Evolutionary conservation across 2,888 invertebrate genomes (phyloP).

Genomic region (Oscheius sp.): DNA sequence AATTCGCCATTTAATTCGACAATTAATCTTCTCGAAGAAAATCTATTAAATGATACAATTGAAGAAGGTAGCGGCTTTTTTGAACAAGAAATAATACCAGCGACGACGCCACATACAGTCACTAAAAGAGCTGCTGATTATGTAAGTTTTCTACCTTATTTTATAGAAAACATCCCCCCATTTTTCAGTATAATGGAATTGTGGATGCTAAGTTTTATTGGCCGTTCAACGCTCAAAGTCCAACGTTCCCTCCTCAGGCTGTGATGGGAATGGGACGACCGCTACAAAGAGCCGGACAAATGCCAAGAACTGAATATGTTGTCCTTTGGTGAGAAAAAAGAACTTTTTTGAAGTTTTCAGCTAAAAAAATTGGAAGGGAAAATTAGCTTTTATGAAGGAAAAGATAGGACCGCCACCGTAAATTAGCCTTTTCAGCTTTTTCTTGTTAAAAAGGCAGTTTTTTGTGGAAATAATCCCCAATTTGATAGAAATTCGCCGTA

Average conservation of each 20-base stretch:
- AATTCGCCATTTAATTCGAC: too few species aligned
- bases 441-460: too few species aligned
- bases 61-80: slow-evolving; percentile 19
- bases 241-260: slow-evolving; percentile 44
- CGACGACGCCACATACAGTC: slow-evolving; percentile 2
- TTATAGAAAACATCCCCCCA: not conserved
- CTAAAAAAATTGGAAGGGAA: too few species aligned
- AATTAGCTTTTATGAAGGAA: too few species aligned
- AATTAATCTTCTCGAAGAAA: too few species aligned
- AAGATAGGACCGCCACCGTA: too few species aligned
- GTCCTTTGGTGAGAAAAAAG: slow-evolving; percentile 40
- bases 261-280: slow-evolving; percentile 48
- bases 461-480: too few species aligned
- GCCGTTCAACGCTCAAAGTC: slow-evolving; percentile 44
- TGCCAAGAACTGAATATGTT: slow-evolving; percentile 46
- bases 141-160: slow-evolving; percentile 8
- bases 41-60: slow-evolving; percentile 10
- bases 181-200: slow-evolving; percentile 53
- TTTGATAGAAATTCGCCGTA: too few species aligned
- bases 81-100: not conserved
- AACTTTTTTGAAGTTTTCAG: not conserved
- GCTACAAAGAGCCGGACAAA: slow-evolving; percentile 43
- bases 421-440: too few species aligned
- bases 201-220: slow-evolving; percentile 48
- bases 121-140: slow-evolving; percentile 28